phyloP scores from a whole-genome alignment of 1,140 invertebrate species.

The Hesperophylax magnus region DNA sequence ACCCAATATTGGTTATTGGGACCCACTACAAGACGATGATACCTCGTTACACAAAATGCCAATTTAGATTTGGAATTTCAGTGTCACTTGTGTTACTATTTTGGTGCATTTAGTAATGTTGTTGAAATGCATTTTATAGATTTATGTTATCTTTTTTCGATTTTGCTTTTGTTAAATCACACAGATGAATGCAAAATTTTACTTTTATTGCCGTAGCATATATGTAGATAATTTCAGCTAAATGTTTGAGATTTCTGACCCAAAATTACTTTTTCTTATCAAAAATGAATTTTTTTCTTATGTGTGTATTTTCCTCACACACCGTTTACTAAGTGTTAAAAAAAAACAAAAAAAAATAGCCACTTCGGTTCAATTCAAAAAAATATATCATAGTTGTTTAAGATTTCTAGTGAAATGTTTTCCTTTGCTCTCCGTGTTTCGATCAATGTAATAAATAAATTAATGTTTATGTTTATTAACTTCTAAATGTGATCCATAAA shows the following conservation, averaged over 20 bases:
- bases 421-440: not conserved
- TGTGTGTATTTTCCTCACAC: conserved; percentile 5
- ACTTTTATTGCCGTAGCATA: not conserved
- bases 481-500: not conserved
- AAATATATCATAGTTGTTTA: conserved; percentile 16
- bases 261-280: conserved; percentile 6
- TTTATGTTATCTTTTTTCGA: conserved; percentile 14
- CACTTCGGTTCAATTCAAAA: conserved; percentile 2
- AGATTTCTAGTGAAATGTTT: not conserved
- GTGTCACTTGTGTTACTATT: conserved; percentile 2
- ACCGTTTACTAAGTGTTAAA: not conserved
- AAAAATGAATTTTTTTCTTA: not conserved
- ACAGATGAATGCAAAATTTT: not conserved
- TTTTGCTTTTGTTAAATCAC: not conserved
- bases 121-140: conserved; percentile 25
- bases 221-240: conserved; percentile 7
- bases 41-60: conserved; percentile 9
- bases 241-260: conserved; percentile 8
- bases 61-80: not conserved
- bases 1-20: not conserved
- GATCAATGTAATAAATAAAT: conserved; percentile 2
- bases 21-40: not conserved
- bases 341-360: not conserved
- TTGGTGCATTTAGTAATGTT: conserved; percentile 28
- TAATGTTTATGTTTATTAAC: not conserved